These are phyloP conservation scores for Meteorus colon DNA, from an alignment of 2,888 invertebrate genomes.

Conservation along the genomic window DNA sequence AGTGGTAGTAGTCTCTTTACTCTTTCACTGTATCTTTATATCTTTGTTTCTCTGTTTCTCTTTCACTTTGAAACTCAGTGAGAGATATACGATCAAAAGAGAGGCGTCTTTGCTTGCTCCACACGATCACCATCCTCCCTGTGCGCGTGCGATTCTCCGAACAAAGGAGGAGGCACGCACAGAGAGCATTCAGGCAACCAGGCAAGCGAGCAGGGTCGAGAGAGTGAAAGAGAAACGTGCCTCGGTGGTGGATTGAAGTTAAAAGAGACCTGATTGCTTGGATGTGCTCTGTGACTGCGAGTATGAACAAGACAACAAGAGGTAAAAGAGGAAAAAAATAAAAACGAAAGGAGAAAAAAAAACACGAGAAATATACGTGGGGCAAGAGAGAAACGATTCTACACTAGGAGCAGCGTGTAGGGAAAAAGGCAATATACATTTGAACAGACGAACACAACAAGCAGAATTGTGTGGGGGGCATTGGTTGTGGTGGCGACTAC, in stretches of 20 bases:
- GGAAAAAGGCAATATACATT: slow-evolving; percentile 14
- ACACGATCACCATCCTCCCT: slow-evolving; percentile 11
- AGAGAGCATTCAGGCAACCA: neutral
- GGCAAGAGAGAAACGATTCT: neutral
- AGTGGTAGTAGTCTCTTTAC: neutral
- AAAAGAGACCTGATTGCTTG: slow-evolving; percentile 8
- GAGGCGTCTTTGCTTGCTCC: neutral
- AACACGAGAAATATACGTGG: neutral
- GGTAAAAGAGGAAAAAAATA: slow-evolving; percentile 16
- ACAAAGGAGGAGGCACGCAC: slow-evolving; percentile 49
- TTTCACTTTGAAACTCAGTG: slow-evolving; percentile 1
- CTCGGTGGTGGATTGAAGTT: slow-evolving; percentile 34
- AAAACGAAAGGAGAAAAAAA: slow-evolving; percentile 8
- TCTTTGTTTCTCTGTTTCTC: neutral
- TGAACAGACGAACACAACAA: slow-evolving; percentile 12
- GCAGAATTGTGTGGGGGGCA: slow-evolving; percentile 1
- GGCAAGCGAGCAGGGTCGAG: slow-evolving; percentile 36
- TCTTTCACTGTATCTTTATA: neutral
- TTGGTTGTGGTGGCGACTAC: neutral
- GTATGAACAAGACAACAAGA: slow-evolving; percentile 20
- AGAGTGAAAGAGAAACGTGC: slow-evolving; percentile 51
- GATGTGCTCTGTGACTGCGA: slow-evolving; percentile 16
- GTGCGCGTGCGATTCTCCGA: slow-evolving; percentile 38
- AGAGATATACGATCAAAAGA: slow-evolving; percentile 27
- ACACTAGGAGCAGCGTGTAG: slow-evolving; percentile 23